Conservation (phyloP, 2,888 invertebrate species). For the Leptopterna dolabrata region DNA sequence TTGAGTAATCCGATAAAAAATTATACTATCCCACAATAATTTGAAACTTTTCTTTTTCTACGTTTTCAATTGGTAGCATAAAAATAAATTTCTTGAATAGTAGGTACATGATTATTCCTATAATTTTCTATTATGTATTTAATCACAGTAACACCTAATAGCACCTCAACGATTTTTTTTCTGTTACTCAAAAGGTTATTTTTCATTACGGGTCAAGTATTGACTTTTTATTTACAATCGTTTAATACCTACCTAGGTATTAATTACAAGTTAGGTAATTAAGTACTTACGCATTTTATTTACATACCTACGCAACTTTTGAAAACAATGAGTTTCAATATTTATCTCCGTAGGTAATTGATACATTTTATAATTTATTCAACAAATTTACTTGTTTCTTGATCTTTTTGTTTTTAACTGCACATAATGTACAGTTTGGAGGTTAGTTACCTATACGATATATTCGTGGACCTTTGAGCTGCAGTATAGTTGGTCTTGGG, state of each 20-base stretch:
- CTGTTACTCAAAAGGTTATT: background rate
- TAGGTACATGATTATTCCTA: background rate
- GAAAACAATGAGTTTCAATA: too few species aligned
- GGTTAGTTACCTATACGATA: too few species aligned
- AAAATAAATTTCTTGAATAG: background rate
- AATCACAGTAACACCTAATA: background rate
- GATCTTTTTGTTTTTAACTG: too few species aligned
- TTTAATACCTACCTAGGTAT: background rate
- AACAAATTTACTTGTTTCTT: too few species aligned
- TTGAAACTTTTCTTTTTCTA: background rate
- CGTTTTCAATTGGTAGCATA: background rate
- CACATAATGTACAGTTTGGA: too few species aligned
- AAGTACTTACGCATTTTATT: too few species aligned
- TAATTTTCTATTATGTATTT: background rate
- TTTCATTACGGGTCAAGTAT: background rate
- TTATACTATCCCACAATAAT: background rate
- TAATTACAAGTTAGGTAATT: too few species aligned
- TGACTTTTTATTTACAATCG: background rate
- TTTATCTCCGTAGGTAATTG: too few species aligned
- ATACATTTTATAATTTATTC: too few species aligned
- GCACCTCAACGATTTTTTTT: background rate
- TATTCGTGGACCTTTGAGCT: too few species aligned
- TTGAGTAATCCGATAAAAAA: background rate
- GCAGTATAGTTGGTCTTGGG: too few species aligned
- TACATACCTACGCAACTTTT: too few species aligned